phyloP scores from a whole-genome alignment of 2,113 vertebrate species.

The Pica pica region DNA sequence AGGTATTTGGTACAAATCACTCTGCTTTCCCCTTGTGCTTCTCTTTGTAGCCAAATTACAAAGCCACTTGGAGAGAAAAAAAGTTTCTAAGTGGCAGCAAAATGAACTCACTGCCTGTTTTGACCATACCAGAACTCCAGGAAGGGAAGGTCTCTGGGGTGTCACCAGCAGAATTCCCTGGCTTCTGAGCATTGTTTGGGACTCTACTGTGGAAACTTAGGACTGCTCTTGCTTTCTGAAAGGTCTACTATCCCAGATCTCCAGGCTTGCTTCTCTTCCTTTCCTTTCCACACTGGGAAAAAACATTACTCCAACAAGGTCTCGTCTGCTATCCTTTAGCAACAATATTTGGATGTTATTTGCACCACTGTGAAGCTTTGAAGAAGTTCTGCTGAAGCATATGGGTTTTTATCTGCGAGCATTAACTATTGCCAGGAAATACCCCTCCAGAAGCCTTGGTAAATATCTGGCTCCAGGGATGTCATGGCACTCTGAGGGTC shows the following conservation, averaged over 20 bases:
- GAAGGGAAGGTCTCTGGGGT: not conserved
- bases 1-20: conserved; percentile 45
- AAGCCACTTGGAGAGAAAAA: conserved; percentile 25
- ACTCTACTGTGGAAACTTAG: not conserved
- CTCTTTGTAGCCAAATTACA: not conserved
- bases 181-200: not conserved
- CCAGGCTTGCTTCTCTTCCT: not conserved
- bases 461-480: not conserved
- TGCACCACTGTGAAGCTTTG: not conserved
- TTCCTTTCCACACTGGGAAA: not conserved
- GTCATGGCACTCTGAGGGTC: not conserved
- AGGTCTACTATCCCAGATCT: not conserved
- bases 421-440: not conserved
- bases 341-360: not conserved
- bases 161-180: not conserved
- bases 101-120: not conserved
- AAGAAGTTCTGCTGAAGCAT: not conserved
- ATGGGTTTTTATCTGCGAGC: not conserved
- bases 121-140: not conserved
- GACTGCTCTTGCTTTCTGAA: not conserved
- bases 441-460: not conserved
- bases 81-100: not conserved
- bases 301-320: not conserved
- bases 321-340: not conserved
- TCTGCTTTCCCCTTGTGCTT: conserved; percentile 2